These are phyloP conservation scores for Chloroceryle inda DNA, from an alignment of 2,797 vertebrate species.

Conservation along the genomic window DNA sequence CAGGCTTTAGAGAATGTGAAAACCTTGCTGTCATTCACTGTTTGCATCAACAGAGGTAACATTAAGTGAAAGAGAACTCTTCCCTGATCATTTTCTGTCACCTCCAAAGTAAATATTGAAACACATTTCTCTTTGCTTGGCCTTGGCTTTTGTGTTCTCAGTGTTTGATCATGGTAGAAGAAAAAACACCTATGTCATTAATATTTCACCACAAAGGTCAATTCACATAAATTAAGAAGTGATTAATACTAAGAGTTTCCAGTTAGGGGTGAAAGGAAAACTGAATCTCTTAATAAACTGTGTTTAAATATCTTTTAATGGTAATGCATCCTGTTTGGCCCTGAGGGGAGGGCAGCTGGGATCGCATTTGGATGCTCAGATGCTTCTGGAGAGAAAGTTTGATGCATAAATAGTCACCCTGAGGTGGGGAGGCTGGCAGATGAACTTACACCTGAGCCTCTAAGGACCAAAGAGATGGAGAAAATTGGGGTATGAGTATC, in stretches of 20 bases:
- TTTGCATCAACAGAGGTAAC: background rate
- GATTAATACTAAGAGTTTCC: background rate
- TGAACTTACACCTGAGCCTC: background rate
- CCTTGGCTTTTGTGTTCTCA: slow-evolving; percentile 2
- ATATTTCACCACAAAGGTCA: slow-evolving; percentile 11
- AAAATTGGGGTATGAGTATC: background rate
- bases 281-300: background rate
- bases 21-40: slow-evolving; percentile 1
- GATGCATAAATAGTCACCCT: background rate
- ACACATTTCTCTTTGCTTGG: background rate
- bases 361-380: background rate
- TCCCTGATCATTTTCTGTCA: background rate
- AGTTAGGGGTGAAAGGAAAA: background rate
- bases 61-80: slow-evolving; percentile 27
- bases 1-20: background rate
- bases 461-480: background rate
- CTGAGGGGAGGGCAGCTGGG: background rate
- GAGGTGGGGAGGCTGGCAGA: background rate
- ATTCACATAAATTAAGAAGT: background rate
- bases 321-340: background rate
- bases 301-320: background rate
- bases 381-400: background rate
- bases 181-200: slow-evolving; percentile 21
- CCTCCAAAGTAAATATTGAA: slow-evolving; percentile 42
- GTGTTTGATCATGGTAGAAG: background rate